Conservation (phyloP, 2,888 invertebrate species). For the Erebia palarica region DNA sequence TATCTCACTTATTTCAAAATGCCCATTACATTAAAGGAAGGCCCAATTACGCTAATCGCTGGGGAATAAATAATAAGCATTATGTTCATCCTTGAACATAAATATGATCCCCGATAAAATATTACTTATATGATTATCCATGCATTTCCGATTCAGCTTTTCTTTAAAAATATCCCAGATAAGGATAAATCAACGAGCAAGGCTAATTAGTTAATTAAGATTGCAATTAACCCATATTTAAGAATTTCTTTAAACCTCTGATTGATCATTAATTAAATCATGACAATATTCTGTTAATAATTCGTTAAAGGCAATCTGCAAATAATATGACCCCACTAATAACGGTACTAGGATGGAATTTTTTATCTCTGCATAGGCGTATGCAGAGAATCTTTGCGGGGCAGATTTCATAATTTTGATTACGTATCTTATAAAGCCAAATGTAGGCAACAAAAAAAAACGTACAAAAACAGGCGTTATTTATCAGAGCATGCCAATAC, state of each 20-base stretch:
- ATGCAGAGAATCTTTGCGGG: no score
- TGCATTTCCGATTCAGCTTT: constrained; percentile 6
- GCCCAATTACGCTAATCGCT: constrained; percentile 7
- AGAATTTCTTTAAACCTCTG: neutral
- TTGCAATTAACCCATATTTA: neutral
- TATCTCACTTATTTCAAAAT: constrained; percentile 20
- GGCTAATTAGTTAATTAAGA: neutral
- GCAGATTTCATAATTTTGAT: no score
- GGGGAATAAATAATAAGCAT: constrained; percentile 18
- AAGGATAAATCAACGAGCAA: constrained; percentile 3
- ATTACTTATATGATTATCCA: neutral
- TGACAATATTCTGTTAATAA: no score
- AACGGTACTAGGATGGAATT: no score
- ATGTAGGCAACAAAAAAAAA: neutral
- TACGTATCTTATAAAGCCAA: no score
- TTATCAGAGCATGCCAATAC: neutral
- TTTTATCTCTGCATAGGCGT: no score
- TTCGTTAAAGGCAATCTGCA: no score
- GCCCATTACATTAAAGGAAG: constrained; percentile 15
- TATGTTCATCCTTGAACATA: constrained; percentile 11
- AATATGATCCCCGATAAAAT: constrained; percentile 12
- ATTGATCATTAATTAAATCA: neutral
- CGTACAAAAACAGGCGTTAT: neutral
- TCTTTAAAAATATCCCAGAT: neutral
- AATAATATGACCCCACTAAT: no score